A percentile compares a stretch with the other conserved stretches of the same genome.
These are phyloP conservation scores for Rhabditophanes sp. DNA, from an alignment of 2,888 invertebrate genomes.

Conservation along the genomic window DNA sequence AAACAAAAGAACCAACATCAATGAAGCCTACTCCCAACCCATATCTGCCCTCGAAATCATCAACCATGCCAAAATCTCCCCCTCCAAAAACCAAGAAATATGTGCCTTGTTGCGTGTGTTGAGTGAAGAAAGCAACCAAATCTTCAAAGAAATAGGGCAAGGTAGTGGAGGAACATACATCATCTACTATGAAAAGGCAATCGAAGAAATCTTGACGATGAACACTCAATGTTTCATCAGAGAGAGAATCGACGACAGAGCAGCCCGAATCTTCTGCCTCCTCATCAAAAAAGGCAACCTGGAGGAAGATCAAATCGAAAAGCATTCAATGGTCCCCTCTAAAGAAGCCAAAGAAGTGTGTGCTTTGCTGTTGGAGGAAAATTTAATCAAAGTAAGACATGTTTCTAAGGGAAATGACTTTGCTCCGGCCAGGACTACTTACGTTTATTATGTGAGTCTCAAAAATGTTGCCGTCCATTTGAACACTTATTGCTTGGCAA, in stretches of 20 bases:
- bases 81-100: too few relatives aligned
- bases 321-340: slow-evolving; percentile 75
- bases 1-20: too few relatives aligned
- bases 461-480: slow-evolving; percentile 16
- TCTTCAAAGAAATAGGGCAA: too few relatives aligned
- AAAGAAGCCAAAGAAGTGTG: slow-evolving; percentile 78
- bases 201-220: slow-evolving; percentile 58
- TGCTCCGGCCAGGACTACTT: slow-evolving; percentile 65
- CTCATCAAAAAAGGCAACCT: slow-evolving; percentile 64
- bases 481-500: slow-evolving; percentile 44
- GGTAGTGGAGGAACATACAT: slow-evolving; percentile 65
- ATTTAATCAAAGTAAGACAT: slow-evolving; percentile 51
- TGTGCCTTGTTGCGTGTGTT: too few relatives aligned
- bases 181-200: slow-evolving; percentile 53
- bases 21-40: too few relatives aligned
- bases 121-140: too few relatives aligned
- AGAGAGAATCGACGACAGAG: slow-evolving; percentile 69
- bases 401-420: slow-evolving; percentile 53
- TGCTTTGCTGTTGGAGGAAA: slow-evolving; percentile 67
- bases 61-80: too few relatives aligned
- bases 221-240: slow-evolving; percentile 65
- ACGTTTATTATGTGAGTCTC: slow-evolving; percentile 54
- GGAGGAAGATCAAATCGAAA: slow-evolving; percentile 69
- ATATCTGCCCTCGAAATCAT: too few relatives aligned
- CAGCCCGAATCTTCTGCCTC: slow-evolving; percentile 57